phyloP scores from a whole-genome alignment of 2,113 vertebrate species.

The Nerophis ophidion region DNA sequence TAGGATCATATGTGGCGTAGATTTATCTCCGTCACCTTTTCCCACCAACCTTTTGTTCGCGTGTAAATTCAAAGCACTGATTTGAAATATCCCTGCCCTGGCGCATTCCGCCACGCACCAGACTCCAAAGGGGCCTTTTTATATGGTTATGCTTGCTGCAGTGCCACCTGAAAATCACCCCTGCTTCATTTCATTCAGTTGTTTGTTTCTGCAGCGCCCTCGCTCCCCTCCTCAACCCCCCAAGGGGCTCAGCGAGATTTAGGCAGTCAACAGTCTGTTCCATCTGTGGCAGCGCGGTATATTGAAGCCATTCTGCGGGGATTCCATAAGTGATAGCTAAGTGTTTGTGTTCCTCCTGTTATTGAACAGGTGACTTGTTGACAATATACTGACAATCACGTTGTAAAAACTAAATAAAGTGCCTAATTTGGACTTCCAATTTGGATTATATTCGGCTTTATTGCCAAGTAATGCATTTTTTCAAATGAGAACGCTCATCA shows the following conservation, averaged over 20 bases:
- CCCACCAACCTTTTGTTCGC: not conserved
- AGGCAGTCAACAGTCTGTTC: conserved; percentile 39
- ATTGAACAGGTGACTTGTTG: not conserved
- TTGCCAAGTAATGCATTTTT: too few relatives aligned
- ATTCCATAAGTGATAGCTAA: conserved; percentile 41
- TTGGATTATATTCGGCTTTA: conserved; percentile 4
- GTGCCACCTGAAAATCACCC: conserved; percentile 47
- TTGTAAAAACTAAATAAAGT: not conserved
- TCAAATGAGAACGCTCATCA: too few relatives aligned
- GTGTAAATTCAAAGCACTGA: conserved; percentile 23
- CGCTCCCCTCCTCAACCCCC: not conserved
- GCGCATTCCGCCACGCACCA: conserved; percentile 35
- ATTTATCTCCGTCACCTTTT: conserved; percentile 2
- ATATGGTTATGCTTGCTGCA: conserved; percentile 25
- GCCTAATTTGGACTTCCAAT: not conserved
- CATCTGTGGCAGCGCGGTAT: conserved; percentile 23
- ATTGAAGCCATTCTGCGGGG: conserved; percentile 29
- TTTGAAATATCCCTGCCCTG: conserved; percentile 36
- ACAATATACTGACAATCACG: not conserved
- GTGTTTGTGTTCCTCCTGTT: conserved; percentile 19
- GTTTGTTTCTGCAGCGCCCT: conserved; percentile 31
- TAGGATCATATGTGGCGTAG: not conserved
- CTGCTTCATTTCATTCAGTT: conserved; percentile 45
- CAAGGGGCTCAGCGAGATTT: conserved; percentile 22
- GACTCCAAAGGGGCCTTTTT: conserved; percentile 26